Base-by-base conservation (phyloP, 2,797 vertebrate species). In the Acridotheres tristis region DNA sequence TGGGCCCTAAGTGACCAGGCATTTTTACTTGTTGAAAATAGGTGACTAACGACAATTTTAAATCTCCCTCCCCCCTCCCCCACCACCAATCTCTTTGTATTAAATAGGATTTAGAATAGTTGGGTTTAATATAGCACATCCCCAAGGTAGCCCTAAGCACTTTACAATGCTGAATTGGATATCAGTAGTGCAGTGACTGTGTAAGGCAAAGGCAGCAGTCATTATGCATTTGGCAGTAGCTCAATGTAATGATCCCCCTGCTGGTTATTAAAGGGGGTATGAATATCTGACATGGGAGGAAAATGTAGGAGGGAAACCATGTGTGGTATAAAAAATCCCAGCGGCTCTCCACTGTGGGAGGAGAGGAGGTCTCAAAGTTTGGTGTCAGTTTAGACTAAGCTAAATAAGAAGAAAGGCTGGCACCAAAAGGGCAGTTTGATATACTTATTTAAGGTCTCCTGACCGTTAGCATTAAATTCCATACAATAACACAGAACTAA, bases 161-260 rank as follows among this genome's bases (percentile, higher is more conserved):
- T 98, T 97, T 97, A 97, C 97, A 98, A 90, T 97, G 97, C 97
- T 96, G 95, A 97, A 96, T 91, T 76, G 88, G 93, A 88, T 95
- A 73, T 82, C 94, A 92, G 85, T 93, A 91, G 66, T 92, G 67
- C 68, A 59, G 93, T 94, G 85, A 85, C 78, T 72, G 78, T 89
- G 91, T 78, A 92, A 94, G 90, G 87, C 76, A 86, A 88, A 94
- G 92, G 94, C 85, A 93, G 95, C 95, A 96, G 92, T 94, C 94
- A 96, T 96, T 96, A 95, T 95, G 94, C 75, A 93, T 94, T 96
- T 76, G 80, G 96, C 96, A 95, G 96, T 97, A 97, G 96, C 92
- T 97, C 97, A 97, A 90, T 80, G 95, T 94, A 94, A 97, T 91
- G 95, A 91, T 74, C 89, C 96, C 92, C 97, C 96, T 83, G 97